These are phyloP conservation scores for Heliconius cydno DNA, from an alignment of 2,888 invertebrate species.

Conservation along the genomic window DNA sequence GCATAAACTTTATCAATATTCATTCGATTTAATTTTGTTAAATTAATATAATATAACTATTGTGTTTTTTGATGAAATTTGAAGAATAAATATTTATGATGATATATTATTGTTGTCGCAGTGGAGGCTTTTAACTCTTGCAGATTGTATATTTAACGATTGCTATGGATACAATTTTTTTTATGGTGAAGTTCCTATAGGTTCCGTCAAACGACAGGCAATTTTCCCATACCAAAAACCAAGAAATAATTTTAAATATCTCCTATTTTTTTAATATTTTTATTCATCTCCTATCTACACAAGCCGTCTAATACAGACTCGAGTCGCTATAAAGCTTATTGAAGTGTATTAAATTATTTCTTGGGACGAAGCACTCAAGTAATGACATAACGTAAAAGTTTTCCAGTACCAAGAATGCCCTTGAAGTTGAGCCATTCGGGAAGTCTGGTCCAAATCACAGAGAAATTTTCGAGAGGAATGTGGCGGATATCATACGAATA, in stretches of 20 bases:
- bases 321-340: slow-evolving; percentile 34
- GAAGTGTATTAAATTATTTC: slow-evolving; percentile 39
- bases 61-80: background rate
- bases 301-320: slow-evolving; percentile 3
- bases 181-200: too few relatives aligned
- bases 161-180: too few relatives aligned
- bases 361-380: slow-evolving; percentile 33
- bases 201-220: too few relatives aligned
- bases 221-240: too few relatives aligned
- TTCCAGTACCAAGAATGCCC: slow-evolving; percentile 31
- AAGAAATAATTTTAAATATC: background rate
- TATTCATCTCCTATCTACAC: background rate
- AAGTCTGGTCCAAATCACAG: slow-evolving; percentile 43
- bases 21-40: slow-evolving; percentile 8
- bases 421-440: slow-evolving; percentile 30
- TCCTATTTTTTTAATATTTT: background rate
- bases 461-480: slow-evolving; percentile 61
- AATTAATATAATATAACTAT: background rate
- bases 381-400: slow-evolving; percentile 38
- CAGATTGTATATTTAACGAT: too few relatives aligned
- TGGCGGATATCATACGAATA: slow-evolving; percentile 43
- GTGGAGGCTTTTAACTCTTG: too few relatives aligned
- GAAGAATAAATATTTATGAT: background rate
- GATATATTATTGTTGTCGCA: background rate
- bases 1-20: slow-evolving; percentile 15